Evolutionary conservation across 2,888 invertebrate genomes (phyloP), one percentile per base, ranked within the genome.

Genomic region (Thyatira batis): DNA sequence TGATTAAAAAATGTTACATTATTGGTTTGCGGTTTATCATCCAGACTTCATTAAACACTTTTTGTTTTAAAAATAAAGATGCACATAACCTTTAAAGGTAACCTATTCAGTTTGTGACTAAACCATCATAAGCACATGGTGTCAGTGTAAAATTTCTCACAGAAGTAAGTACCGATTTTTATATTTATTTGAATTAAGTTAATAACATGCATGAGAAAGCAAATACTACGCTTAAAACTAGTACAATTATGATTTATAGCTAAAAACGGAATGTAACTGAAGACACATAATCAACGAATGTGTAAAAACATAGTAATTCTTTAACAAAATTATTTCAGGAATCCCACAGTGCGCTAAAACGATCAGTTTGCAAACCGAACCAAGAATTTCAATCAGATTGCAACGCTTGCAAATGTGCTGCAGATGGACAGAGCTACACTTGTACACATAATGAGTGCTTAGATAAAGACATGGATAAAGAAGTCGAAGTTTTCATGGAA

Each of bases 401-500:
- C 69, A 94, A 94, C 65, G 82, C 84, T 2, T 94, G 94, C 63
- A 87, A 86, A 64, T 94, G 94, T 62, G 85, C 92, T 0, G 68
- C 75, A 0, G 87, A 91, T 25, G 93, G 93, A 0, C 80, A 84
- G 1, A 92, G 89, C 21, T 93, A 89, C 64, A 76, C 84, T 0
- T 94, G 94, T 64, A 92, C 93, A 0, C 86, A 89, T 44, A 90
- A 90, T 43, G 89, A 90, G 57, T 93, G 93, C 53, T 67, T 88
- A 53, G 87, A 87, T 59, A 76, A 50, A 53, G 73, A 73, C 28
- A 73, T 71, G 44, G 75, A 81, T 44, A 82, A 82, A 21, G 89
- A 89, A 50, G 92, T 91, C 0, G 92, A 92, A 59, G 89, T 92
- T 0, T 91, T 92, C 54, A 89, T 83, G 80, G 77, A 86, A 39